These are phyloP conservation scores for Hypothenemus hampei DNA, from an alignment of 1,140 invertebrate species.

Conservation along the genomic window DNA sequence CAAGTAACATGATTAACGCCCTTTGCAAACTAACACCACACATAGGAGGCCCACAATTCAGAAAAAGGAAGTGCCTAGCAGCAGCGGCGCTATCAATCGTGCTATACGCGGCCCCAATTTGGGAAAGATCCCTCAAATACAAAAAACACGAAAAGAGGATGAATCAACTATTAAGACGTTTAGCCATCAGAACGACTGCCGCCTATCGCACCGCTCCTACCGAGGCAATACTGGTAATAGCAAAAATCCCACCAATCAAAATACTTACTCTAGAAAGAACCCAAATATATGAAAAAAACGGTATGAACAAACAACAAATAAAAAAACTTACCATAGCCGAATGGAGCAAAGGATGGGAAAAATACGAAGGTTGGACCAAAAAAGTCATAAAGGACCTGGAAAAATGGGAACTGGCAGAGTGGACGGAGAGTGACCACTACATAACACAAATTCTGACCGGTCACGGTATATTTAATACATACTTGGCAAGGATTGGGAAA, in stretches of 20 bases:
- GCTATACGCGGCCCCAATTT: slow-evolving; percentile 6
- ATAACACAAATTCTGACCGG: neutral
- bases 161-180: neutral
- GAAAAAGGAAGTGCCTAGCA: neutral
- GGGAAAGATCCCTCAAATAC: neutral
- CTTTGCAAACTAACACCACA: neutral
- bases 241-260: slow-evolving; percentile 24
- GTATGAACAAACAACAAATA: neutral
- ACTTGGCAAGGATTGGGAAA: no score
- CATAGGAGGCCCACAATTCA: neutral
- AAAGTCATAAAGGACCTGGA: no score
- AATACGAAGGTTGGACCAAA: no score
- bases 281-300: neutral
- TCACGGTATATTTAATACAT: no score
- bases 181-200: slow-evolving; percentile 10
- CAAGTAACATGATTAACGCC: neutral
- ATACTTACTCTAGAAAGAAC: slow-evolving; percentile 15
- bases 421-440: neutral
- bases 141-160: slow-evolving; percentile 1
- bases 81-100: neutral
- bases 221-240: slow-evolving; percentile 25
- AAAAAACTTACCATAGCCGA: no score
- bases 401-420: no score
- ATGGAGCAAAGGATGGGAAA: no score
- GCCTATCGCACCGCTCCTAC: slow-evolving; percentile 30